phyloP scores from a whole-genome alignment of 1,140 invertebrate species.

The Anoplolepis gracilipes region DNA sequence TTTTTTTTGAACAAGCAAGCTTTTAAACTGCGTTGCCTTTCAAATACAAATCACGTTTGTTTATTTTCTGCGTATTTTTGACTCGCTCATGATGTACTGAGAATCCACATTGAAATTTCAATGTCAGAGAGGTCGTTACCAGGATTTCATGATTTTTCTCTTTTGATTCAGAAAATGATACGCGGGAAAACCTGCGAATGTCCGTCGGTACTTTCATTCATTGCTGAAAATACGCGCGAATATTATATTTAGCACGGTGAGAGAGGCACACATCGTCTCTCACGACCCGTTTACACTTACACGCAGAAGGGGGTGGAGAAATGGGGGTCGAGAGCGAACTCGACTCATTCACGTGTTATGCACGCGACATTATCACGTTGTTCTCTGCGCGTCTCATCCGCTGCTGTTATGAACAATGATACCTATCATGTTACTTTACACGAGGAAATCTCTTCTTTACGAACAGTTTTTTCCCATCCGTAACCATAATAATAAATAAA shows the following conservation, averaged over 20 bases:
- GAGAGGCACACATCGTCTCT: slow-evolving; percentile 37
- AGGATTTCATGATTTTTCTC: background rate
- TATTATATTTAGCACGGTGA: slow-evolving; percentile 80
- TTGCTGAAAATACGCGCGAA: slow-evolving; percentile 80
- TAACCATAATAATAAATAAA: background rate
- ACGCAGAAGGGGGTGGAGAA: slow-evolving; percentile 62
- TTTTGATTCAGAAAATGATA: slow-evolving; percentile 24
- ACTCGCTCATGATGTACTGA: background rate
- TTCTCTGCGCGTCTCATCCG: slow-evolving; percentile 20
- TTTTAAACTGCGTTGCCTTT: background rate
- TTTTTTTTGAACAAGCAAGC: background rate
- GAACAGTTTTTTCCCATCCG: background rate
- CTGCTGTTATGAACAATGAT: slow-evolving; percentile 1
- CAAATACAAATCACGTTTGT: too few species aligned
- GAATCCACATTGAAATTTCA: background rate
- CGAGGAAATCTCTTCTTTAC: slow-evolving; percentile 6
- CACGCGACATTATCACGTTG: slow-evolving; percentile 52
- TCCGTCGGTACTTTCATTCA: slow-evolving; percentile 78
- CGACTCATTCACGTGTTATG: slow-evolving; percentile 77
- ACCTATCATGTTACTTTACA: background rate
- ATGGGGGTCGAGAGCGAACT: slow-evolving; percentile 65
- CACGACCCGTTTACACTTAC: slow-evolving; percentile 49
- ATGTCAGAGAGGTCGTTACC: background rate
- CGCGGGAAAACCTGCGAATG: slow-evolving; percentile 39
- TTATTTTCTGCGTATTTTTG: background rate